Percentiles rank a stretch among this genome's conserved stretches.
phyloP scores from a whole-genome alignment of 2,888 invertebrate species.

The Carabus problematicus region DNA sequence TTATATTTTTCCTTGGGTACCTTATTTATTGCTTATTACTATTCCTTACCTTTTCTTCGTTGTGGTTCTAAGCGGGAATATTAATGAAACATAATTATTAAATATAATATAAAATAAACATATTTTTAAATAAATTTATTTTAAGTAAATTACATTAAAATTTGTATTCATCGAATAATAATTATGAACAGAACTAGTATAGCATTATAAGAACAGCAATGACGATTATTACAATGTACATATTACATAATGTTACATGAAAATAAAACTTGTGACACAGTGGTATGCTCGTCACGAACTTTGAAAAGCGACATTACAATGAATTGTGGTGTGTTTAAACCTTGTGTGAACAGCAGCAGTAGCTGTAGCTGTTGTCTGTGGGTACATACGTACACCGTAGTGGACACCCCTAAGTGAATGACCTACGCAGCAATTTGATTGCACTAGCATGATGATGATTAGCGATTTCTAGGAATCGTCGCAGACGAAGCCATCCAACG shows the following conservation, averaged over 20 bases:
- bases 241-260: slow-evolving; percentile 21
- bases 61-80: no score
- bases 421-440: slow-evolving; percentile 37
- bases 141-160: slow-evolving; percentile 43
- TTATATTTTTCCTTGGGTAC: no score
- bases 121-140: slow-evolving; percentile 39
- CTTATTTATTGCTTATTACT: no score
- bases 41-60: no score
- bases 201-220: slow-evolving; percentile 37
- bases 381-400: no score
- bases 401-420: not conserved
- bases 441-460: slow-evolving; percentile 41
- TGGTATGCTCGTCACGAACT: slow-evolving; percentile 23
- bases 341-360: no score
- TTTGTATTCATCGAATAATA: slow-evolving; percentile 35
- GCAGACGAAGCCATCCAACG: slow-evolving; percentile 22
- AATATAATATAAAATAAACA: not conserved
- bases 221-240: slow-evolving; percentile 36
- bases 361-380: no score
- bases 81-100: no score
- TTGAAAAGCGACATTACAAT: slow-evolving; percentile 29
- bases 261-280: slow-evolving; percentile 36
- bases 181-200: slow-evolving; percentile 14
- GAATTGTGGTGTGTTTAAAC: slow-evolving; percentile 8
- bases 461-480: slow-evolving; percentile 26